Base-by-base conservation (phyloP, 2,797 vertebrate genomes). In the Ceyx erithaca region DNA sequence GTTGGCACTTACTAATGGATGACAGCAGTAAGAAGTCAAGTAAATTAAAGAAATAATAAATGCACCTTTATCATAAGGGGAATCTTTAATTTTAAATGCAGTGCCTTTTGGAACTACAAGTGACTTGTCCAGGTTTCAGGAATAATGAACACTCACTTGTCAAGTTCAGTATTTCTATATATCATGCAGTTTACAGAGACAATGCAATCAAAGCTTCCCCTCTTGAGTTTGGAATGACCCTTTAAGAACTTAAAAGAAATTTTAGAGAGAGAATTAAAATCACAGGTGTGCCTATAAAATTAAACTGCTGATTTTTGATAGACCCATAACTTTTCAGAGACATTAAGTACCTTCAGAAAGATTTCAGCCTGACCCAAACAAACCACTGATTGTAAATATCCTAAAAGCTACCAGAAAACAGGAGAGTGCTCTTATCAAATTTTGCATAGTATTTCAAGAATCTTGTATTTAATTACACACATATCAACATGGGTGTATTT, bases 251-350 rank as follows among this genome's bases (percentile, higher is more conserved):
- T 86, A 63, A 69, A 26, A 59, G 52, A 75, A 75, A 55, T 91
- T 62, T 85, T 66, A 80, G 46, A 70, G 79, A 62, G 37, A 78
- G 26, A 95, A 86, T 84, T 90, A 91, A 82, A 86, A 92, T 90
- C 77, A 76, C 33, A 87, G 49, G 70, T 64, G 41, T 43, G 40
- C 41, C 78, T 59, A 51, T 66, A 95, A 87, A 88, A 66, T 78
- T 62, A 76, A 81, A 84, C 57, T 67, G 43, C 45, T 82, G 20
- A 16, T 68, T 79, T 92, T 82, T 51, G 58, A 92, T 69, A 62
- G 41, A 54, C n/a, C 28, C 48, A 22, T 93, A 73, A 20, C 62
- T 94, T 91, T 55, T 72, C 58, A 69, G n/a, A 78, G 28, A 59
- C 20, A 45, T 7, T 58, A 62, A 58, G 33, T 69, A 85, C 89